Percentiles rank a stretch among this genome's conserved stretches.
Conservation (phyloP, 1,140 invertebrate genomes). For the Idris sp. region DNA sequence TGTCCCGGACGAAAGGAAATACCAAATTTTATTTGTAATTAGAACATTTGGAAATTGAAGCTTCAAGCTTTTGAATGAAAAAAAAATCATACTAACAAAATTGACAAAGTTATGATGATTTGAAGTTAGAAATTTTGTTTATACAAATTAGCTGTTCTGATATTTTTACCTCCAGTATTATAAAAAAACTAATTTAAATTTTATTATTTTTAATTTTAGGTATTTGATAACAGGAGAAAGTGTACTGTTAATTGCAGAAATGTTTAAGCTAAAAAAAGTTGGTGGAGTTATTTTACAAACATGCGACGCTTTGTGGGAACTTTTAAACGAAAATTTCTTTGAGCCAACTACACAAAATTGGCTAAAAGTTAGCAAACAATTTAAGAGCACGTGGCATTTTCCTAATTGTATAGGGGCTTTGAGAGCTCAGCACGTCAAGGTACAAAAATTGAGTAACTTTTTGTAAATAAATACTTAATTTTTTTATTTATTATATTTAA, state of each 20-base stretch:
- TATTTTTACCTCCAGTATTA: too few species aligned
- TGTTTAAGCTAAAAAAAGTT: conserved; percentile 6
- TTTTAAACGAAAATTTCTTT: conserved; percentile 12
- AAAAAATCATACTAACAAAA: too few species aligned
- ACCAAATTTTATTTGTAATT: too few species aligned
- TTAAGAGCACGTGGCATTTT: conserved; percentile 12
- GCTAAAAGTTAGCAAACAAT: conserved; percentile 12
- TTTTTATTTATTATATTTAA: too few species aligned
- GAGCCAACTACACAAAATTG: conserved; percentile 18
- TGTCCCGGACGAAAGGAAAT: too few species aligned
- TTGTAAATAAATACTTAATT: not conserved
- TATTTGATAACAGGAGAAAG: conserved; percentile 20
- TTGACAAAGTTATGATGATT: too few species aligned
- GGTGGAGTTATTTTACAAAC: conserved; percentile 5
- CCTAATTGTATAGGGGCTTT: conserved; percentile 12
- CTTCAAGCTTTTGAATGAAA: too few species aligned
- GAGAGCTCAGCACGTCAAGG: conserved; percentile 7
- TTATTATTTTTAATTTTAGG: conserved; percentile 2
- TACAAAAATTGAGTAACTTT: conserved; percentile 81
- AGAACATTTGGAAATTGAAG: too few species aligned
- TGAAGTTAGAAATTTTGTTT: too few species aligned
- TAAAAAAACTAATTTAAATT: conserved; percentile 3
- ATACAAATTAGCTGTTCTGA: too few species aligned
- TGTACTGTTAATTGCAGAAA: conserved; percentile 4
- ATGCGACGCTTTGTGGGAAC: conserved; percentile 17